A percentile compares a stretch with the other conserved stretches of the same genome.
These are phyloP conservation scores for Drosophila novamexicana DNA, from an alignment of 1,140 invertebrate genomes.

Conservation along the genomic window DNA sequence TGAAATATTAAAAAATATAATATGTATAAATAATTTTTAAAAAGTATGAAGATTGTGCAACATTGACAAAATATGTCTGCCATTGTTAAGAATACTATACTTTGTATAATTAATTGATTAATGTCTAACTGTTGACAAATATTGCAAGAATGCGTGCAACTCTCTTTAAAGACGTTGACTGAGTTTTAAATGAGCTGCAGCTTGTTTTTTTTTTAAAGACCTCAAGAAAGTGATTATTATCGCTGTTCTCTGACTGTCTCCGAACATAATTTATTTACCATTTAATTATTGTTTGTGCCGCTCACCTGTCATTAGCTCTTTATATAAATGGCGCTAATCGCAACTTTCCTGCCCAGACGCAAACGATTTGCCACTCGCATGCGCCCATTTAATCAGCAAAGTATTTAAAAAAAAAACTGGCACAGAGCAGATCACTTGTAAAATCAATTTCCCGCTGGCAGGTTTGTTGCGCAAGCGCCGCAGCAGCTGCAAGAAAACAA, in stretches of 20 bases:
- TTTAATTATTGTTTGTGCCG: slow-evolving; percentile 36
- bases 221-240: slow-evolving; percentile 14
- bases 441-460: slow-evolving; percentile 67
- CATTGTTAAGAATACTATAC: no score
- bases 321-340: slow-evolving; percentile 72
- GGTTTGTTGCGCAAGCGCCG: slow-evolving; percentile 70
- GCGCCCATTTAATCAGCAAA: slow-evolving; percentile 49
- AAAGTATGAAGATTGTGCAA: no score
- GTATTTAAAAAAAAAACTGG: slow-evolving; percentile 34
- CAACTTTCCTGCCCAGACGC: slow-evolving; percentile 57
- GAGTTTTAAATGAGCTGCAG: slow-evolving; percentile 8
- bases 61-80: no score
- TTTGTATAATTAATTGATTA: no score
- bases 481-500: background rate
- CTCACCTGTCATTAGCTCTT: slow-evolving; percentile 69
- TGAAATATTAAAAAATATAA: no score
- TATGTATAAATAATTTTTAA: no score
- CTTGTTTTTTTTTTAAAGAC: background rate
- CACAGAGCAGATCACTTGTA: slow-evolving; percentile 63
- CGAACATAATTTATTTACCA: slow-evolving; percentile 36
- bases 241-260: slow-evolving; percentile 23
- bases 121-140: no score
- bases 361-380: slow-evolving; percentile 53
- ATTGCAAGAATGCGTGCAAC: no score
- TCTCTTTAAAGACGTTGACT: background rate